phyloP scores from a whole-genome alignment of 2,888 invertebrate genomes.

The Dasypogon diadema region DNA sequence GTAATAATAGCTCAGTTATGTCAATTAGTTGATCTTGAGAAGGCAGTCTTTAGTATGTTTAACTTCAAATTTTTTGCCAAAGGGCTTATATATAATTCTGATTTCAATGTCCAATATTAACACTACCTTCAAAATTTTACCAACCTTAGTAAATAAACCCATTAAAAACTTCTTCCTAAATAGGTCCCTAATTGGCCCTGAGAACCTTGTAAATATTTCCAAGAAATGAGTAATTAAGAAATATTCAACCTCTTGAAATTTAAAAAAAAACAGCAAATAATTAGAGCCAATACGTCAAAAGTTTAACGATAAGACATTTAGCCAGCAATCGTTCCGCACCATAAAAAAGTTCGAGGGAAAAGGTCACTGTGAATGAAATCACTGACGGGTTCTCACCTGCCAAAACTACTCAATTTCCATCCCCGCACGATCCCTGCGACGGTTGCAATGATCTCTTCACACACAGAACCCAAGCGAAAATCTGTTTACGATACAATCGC shows the following conservation, averaged over 20 bases:
- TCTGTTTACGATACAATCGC: not conserved
- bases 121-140: no score
- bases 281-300: conserved; percentile 32
- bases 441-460: not conserved
- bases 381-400: conserved; percentile 28
- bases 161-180: no score
- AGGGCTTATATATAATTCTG: no score
- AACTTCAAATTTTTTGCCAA: no score
- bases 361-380: conserved; percentile 28
- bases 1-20: no score
- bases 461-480: conserved; percentile 4
- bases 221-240: conserved; percentile 1
- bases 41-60: no score
- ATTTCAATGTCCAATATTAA: no score
- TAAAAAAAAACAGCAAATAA: conserved; percentile 33
- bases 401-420: conserved; percentile 9
- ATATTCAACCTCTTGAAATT: not conserved
- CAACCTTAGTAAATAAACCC: no score
- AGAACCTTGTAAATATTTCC: conserved; percentile 17
- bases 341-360: conserved; percentile 19
- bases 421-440: not conserved
- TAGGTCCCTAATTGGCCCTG: no score
- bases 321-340: not conserved
- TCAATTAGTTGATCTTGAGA: no score
- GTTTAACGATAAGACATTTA: not conserved